Percentiles rank a stretch among this genome's conserved stretches.
Conservation (phyloP, 2,113 vertebrate genomes). For the Albula goreensis region DNA sequence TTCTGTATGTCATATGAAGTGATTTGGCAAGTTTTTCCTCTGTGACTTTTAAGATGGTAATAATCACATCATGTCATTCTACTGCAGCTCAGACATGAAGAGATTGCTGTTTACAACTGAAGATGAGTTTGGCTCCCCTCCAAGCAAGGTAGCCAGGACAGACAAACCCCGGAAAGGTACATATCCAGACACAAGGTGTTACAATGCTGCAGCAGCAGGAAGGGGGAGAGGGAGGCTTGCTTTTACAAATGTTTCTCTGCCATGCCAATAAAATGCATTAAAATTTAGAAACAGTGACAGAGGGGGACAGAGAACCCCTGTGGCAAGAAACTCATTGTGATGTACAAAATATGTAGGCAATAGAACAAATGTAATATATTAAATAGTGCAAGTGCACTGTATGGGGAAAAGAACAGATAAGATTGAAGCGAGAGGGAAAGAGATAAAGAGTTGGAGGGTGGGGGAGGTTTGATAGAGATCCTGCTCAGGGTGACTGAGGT, state of each 20-base stretch:
- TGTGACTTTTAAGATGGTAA: neutral
- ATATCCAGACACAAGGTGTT: neutral
- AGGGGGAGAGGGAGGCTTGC: neutral
- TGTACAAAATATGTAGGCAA: neutral
- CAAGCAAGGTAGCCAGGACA: conserved; percentile 79
- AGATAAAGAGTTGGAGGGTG: neutral
- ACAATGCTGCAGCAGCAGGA: neutral
- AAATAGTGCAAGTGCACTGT: neutral
- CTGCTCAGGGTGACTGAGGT: conserved; percentile 14
- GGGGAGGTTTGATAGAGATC: neutral
- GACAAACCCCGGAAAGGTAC: conserved; percentile 94
- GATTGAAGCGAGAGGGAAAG: neutral
- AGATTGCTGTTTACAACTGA: conserved; percentile 80
- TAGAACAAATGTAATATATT: neutral
- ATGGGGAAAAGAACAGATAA: neutral
- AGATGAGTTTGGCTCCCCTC: conserved; percentile 81
- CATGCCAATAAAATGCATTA: neutral
- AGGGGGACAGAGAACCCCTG: neutral
- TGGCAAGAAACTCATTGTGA: too few relatives aligned
- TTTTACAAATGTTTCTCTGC: neutral
- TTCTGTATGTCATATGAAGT: neutral
- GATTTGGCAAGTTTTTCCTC: neutral
- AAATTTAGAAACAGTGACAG: neutral
- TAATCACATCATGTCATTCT: neutral
- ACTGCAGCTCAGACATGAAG: conserved; percentile 80